Percentiles rank a stretch among this genome's conserved stretches.
Conservation (phyloP, 2,113 vertebrate genomes). For the Calidris pugnax region DNA sequence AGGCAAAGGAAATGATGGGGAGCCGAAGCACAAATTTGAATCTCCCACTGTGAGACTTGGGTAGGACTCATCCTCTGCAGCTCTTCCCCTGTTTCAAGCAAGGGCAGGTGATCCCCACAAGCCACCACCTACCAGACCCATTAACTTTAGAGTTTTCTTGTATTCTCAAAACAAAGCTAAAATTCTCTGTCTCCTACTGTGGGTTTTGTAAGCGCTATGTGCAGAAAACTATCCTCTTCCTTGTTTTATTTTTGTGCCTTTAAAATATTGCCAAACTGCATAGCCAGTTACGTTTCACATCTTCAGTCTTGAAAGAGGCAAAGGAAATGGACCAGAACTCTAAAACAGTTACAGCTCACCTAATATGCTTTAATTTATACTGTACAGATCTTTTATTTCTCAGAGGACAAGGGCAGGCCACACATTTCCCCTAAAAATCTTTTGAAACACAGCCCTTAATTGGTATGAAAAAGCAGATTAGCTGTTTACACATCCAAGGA, state of each 20-base stretch:
- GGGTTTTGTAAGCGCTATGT: not conserved
- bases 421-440: not conserved
- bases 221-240: not conserved
- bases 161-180: not conserved
- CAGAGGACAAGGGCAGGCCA: not conserved
- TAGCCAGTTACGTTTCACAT: accelerated
- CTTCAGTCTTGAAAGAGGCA: not conserved
- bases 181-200: not conserved
- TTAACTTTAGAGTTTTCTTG: not conserved
- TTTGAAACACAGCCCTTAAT: not conserved
- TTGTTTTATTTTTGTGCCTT: not conserved
- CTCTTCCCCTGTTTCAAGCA: not conserved
- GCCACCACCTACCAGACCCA: not conserved
- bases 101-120: not conserved
- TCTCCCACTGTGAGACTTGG: not conserved
- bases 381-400: not conserved
- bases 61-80: not conserved
- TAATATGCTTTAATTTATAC: not conserved
- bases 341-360: not conserved
- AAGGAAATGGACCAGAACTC: not conserved
- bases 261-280: not conserved
- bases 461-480: not conserved
- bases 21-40: not conserved
- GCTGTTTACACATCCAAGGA: not conserved
- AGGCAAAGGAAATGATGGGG: not conserved